phyloP scores from a whole-genome alignment of 1,140 invertebrate species.

The Camponotus floridanus region DNA sequence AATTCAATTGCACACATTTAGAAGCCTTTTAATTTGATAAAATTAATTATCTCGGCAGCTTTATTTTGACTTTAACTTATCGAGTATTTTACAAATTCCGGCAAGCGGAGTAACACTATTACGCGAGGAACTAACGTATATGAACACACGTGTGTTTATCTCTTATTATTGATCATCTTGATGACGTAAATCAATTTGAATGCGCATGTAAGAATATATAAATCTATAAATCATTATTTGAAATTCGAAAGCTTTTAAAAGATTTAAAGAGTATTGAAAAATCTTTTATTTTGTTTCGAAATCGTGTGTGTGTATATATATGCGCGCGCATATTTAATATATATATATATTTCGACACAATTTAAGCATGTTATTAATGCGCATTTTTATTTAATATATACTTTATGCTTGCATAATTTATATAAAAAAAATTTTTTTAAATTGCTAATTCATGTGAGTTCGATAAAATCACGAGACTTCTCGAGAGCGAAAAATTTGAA shows the following conservation, averaged over 20 bases:
- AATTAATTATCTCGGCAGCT: slow-evolving; percentile 48
- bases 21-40: slow-evolving; percentile 39
- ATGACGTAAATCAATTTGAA: slow-evolving; percentile 42
- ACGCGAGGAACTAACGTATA: not conserved
- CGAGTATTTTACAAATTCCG: slow-evolving; percentile 46
- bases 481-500: not conserved
- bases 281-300: not conserved
- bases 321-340: not conserved
- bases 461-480: not conserved
- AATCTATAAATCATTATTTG: slow-evolving; percentile 36
- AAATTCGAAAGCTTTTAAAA: slow-evolving; percentile 37
- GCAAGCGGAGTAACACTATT: not conserved
- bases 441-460: slow-evolving; percentile 2
- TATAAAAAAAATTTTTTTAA: not conserved
- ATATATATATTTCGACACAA: not conserved
- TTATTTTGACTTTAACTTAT: slow-evolving; percentile 49
- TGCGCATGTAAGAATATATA: slow-evolving; percentile 26
- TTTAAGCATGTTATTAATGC: not conserved
- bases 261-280: not conserved
- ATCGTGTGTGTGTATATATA: not conserved
- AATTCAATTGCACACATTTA: slow-evolving; percentile 34
- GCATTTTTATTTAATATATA: not conserved
- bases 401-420: not conserved
- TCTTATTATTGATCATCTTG: not conserved
- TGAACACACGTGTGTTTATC: slow-evolving; percentile 20